phyloP scores from a whole-genome alignment of 2,797 vertebrate species.

The Bufotes viridis region DNA sequence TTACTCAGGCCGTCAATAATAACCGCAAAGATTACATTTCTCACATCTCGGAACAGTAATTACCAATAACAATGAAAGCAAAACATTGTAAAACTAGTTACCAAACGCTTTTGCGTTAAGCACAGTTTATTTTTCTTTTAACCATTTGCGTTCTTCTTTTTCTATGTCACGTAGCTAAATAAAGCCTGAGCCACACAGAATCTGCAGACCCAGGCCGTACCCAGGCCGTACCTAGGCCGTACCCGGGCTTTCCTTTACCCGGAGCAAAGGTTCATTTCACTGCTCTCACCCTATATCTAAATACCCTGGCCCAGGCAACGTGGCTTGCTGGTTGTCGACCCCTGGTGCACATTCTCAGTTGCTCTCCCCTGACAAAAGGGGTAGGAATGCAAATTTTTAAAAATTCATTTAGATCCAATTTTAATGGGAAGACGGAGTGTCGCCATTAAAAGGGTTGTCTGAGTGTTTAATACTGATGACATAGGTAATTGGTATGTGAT shows the following conservation, averaged over 20 bases:
- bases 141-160: background rate
- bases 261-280: background rate
- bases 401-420: too few species aligned
- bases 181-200: background rate
- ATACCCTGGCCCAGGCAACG: too few species aligned
- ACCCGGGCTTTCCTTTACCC: background rate
- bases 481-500: too few species aligned
- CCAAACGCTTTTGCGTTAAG: background rate
- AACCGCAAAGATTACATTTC: background rate
- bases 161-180: background rate
- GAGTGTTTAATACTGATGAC: too few species aligned
- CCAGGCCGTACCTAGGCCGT: too few species aligned
- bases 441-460: too few species aligned
- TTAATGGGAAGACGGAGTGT: too few species aligned
- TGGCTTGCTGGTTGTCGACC: too few species aligned
- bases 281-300: too few species aligned
- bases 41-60: background rate
- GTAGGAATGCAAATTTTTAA: too few species aligned
- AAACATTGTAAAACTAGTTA: slow-evolving; percentile 2
- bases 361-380: too few species aligned
- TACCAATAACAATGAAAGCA: background rate
- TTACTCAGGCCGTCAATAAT: slow-evolving; percentile 8
- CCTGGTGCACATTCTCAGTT: too few species aligned
- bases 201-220: background rate
- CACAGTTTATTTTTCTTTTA: background rate